Evolutionary conservation across 2,888 invertebrate species (phyloP), one percentile per base, ranked within the genome.

Genomic region (Metacarcinus magister): DNA sequence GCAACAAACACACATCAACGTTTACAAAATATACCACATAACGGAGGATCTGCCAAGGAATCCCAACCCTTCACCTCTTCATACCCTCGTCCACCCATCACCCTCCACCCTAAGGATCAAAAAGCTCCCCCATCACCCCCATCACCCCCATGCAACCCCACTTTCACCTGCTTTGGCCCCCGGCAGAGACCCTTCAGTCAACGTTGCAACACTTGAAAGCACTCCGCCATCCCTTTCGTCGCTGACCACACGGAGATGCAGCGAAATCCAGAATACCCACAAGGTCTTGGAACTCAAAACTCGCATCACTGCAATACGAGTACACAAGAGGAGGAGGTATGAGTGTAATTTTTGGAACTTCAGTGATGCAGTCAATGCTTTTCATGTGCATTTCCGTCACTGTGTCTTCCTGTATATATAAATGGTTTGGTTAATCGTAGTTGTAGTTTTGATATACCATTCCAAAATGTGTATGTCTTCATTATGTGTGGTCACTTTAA

Each of bases 191-290:
- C 5, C 82, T 82, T 32, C 82, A 8, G 32, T 82, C 82, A 0
- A 82, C 82, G 1, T 32, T 82, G 82, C 82, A 82, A 82, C 82
- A 82, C 82, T 82, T 82, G 32, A 82, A 82, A 82, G 82, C 82
- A 82, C 82, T 82, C 32, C 82, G 10, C 32, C 82, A 10, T 82
- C 82, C n/a, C 19, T 43, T 60, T 32, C 32, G 28, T 92, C 28
- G n/a, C 28, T 92, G 90, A 44, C 44, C 82, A 82, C 82, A 82
- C 82, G 28, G 82, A 82, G 82, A 82, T 32, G 82, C 28, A 8
- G 28, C 32, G 7, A 82, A 82, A 82, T 82, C 8, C 82, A 82
- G 82, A 32, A 82, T 82, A 82, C 32, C 67, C 82, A 82, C 28
- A 82, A 82, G 13, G 0, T 28, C 1, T 7, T 32, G 82, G 2